phyloP scores from a whole-genome alignment of 2,797 vertebrate species.

The Sebastes paucispinis region DNA sequence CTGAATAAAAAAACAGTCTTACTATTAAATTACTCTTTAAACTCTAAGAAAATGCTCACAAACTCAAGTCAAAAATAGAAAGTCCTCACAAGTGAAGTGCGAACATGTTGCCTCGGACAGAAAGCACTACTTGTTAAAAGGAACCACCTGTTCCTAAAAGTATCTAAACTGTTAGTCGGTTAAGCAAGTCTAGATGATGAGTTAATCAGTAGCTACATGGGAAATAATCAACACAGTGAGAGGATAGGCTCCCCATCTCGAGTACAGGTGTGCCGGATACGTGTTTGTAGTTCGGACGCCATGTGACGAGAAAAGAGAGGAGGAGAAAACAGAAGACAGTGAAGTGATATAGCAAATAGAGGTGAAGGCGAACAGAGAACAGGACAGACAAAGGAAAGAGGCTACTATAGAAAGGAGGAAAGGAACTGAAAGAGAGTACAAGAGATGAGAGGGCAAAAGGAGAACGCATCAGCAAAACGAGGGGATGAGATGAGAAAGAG shows the following conservation, averaged over 20 bases:
- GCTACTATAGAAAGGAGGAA: neutral
- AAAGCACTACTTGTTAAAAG: neutral
- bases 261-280: neutral
- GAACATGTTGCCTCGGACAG: neutral
- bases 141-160: neutral
- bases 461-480: neutral
- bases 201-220: no score
- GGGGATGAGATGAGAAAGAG: slow-evolving; percentile 17
- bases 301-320: neutral
- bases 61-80: rapidly evolving
- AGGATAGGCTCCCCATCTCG: neutral
- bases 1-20: neutral
- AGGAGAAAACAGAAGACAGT: neutral
- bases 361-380: neutral
- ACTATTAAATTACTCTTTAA: neutral
- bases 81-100: neutral
- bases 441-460: neutral
- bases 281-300: neutral
- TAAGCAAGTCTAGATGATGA: neutral
- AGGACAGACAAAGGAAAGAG: neutral
- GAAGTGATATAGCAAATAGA: neutral
- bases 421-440: neutral
- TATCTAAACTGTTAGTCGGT: neutral
- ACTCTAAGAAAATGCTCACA: neutral
- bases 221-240: neutral